Base-by-base conservation (phyloP, 2,113 vertebrate species). In the Syrrhaptes paradoxus region DNA sequence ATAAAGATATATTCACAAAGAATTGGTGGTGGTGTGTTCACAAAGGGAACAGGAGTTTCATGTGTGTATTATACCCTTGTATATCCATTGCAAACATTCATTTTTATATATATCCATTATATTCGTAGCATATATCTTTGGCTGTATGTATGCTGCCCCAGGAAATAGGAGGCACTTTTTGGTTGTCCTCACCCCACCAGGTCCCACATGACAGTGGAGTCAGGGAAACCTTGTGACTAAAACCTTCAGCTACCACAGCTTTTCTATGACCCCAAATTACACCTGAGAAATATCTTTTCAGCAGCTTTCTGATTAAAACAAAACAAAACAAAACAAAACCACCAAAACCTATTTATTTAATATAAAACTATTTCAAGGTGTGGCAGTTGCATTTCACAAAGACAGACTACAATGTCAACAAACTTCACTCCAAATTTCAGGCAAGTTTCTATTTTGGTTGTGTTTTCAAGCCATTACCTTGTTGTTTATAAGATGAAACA, bases 51-150 rank as follows among this genome's bases (percentile, higher is more conserved):
- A 9, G 4, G 11, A 58, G 9, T 12, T 26, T 74, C 76, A 7
- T 25, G 13, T 55, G 8, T 0, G 0, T 72, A 8, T 72, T 63
- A 32, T 67, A 36, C 19, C 5, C 14, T 46, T 41, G 8, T 21
- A 14, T 29, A 43, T 48, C 15, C 4, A 1, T 28, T 59, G 11
- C 4, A 85, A 80, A 57, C 3, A 11, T 31, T 17, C 1, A 5
- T 48, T 84, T n/a, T 61, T 76, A 70, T n/a, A 28, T 31, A 55
- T 25, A 36, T 16, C 7, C 8, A 18, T 10, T 58, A 5, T 34
- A 36, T 0, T 0, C 46, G 78, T 54, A 80, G 6, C 18, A 65
- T 4, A 32, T 7, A 51, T 9, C 4, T 45, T 70, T 29, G 8
- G 13, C 18, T 65, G 2, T 11, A 28, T 9, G 4, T 11, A 28